Base-by-base conservation (phyloP, 2,888 invertebrate species). In the Hermaeophaga mercurialis region DNA sequence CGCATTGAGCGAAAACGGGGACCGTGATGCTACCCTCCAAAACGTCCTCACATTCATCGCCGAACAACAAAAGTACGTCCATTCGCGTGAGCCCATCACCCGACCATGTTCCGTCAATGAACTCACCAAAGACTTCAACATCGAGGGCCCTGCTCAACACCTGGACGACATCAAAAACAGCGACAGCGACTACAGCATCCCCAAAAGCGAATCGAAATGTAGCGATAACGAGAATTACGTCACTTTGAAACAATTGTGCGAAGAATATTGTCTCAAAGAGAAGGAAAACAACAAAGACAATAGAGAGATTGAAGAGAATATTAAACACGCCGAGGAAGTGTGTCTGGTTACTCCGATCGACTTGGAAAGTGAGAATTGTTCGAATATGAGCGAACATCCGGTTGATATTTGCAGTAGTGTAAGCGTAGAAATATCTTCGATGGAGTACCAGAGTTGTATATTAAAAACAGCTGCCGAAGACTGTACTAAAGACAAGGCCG, bases 31-130 rank as follows among this genome's bases (percentile, higher is more conserved):
- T 67, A 85, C 88, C 0, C 78, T 89, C 22, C 88, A 89, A 70
- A 89, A 85, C 68, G 89, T 89, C 1, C 79, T 89, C 3, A 85
- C 86, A 55, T 89, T 89, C 73, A 88, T 89, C 64, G 88, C 88
- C 3, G 89, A 89, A 66, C 89, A 89, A 71, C 88, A 89, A 68
- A 86, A 87, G 71, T 89, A 88, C 72, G 85, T 84, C 66, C 80
- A 82, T 46, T 81, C 81, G 63, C 78, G 84, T 64, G 85, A 85
- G 70, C 81, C 82, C 58, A 49, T 53, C 1, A 85, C 58, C n/a
- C 73, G 81, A 67, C 80, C 84, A 1, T 82, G 82, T 26, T 84
- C 84, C 1, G 74, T 70, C 7, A 70, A 65, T 47, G 75, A 76
- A 28, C 59, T 73, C 38, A 75, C 78, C 43, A 76, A 75, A 66